Conservation (phyloP, 2,888 invertebrate genomes). For the Ormyrus pomaceus region DNA sequence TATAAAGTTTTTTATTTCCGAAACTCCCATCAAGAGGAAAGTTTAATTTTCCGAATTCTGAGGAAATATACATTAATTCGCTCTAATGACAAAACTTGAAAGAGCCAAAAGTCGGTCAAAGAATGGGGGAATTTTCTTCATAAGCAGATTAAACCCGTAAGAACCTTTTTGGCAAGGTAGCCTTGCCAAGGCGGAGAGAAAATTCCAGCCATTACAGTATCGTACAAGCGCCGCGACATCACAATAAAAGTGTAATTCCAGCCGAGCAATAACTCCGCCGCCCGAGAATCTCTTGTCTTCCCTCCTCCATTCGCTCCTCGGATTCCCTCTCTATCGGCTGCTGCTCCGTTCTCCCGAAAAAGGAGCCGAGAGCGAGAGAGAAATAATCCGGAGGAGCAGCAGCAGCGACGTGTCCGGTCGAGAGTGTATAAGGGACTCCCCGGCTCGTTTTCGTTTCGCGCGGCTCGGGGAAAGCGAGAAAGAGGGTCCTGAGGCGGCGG, state of each 20-base stretch:
- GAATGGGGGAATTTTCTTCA: too few relatives aligned
- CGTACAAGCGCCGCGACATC: not conserved
- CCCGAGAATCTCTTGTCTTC: not conserved
- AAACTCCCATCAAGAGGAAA: too few relatives aligned
- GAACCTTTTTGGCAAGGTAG: too few relatives aligned
- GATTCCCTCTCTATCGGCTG: not conserved
- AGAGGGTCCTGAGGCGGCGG: not conserved
- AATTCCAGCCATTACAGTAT: too few relatives aligned
- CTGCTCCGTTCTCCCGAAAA: not conserved
- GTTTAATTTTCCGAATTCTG: too few relatives aligned
- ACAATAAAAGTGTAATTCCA: constrained; percentile 22
- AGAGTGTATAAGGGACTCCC: constrained; percentile 28
- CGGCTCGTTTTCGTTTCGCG: constrained; percentile 15
- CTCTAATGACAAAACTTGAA: too few relatives aligned
- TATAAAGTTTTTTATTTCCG: too few relatives aligned
- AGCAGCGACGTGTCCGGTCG: constrained; percentile 16
- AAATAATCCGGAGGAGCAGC: not conserved
- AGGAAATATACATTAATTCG: too few relatives aligned
- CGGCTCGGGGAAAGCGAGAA: constrained; percentile 4
- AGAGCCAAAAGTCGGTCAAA: too few relatives aligned
- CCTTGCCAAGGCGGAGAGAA: too few relatives aligned
- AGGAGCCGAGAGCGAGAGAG: not conserved
- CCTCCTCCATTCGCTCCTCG: not conserved
- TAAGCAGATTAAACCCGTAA: too few relatives aligned
- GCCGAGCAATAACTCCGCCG: constrained; percentile 12